Conservation (phyloP, 2,797 vertebrate genomes). For the Chelon auratus region DNA sequence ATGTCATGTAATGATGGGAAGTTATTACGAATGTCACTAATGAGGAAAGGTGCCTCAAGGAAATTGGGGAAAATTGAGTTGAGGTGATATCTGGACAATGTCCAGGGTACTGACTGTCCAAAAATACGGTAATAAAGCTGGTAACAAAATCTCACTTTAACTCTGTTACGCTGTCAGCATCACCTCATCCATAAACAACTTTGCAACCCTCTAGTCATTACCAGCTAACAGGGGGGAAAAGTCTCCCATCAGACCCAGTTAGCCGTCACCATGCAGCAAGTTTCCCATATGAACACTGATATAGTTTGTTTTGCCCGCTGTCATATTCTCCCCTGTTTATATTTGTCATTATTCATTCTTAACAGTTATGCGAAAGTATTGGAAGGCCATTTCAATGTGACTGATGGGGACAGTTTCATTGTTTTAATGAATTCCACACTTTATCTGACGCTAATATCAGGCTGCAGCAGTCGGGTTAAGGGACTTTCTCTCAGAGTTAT, state of each 20-base stretch:
- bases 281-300: not conserved
- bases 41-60: slow-evolving; percentile 18
- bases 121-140: slow-evolving; percentile 25
- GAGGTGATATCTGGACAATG: slow-evolving; percentile 55
- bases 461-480: not conserved
- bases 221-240: slow-evolving; percentile 12
- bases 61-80: slow-evolving; percentile 47
- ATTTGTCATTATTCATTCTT: not conserved
- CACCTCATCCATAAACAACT: slow-evolving; percentile 14
- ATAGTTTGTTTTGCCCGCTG: not conserved
- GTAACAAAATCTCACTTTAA: slow-evolving; percentile 37
- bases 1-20: slow-evolving; percentile 10
- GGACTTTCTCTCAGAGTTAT: not conserved
- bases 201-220: slow-evolving; percentile 2
- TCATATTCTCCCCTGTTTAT: not conserved
- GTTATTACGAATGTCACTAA: slow-evolving; percentile 37
- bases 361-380: no score
- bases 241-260: slow-evolving; percentile 9
- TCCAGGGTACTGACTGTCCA: slow-evolving; percentile 20
- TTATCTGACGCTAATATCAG: not conserved
- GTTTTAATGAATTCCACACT: not conserved
- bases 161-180: slow-evolving; percentile 12
- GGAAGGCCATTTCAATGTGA: not conserved
- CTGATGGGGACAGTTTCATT: not conserved
- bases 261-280: not conserved